Evolutionary conservation across 2,113 vertebrate species (phyloP), one percentile per base, ranked within the genome.

Genomic region (Montifringilla adamsi): DNA sequence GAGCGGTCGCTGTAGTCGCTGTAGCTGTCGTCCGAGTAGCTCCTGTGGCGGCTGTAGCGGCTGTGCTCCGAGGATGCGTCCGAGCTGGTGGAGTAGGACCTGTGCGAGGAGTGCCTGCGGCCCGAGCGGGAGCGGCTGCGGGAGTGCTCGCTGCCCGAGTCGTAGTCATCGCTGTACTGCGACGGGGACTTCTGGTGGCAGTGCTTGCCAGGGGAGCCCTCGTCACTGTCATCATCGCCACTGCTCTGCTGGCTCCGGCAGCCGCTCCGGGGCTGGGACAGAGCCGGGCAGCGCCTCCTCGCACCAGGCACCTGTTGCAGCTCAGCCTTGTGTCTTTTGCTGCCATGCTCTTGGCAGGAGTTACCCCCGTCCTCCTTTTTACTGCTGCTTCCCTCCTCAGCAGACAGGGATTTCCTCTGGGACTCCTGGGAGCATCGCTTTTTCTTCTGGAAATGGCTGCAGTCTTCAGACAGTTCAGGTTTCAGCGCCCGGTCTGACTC

Each of bases 1-100:
- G 98, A 98, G 1, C 95, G 98, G 26, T 98, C 98, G 20, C 99
- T 99, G 93, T 99, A 99, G 90, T 99, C 99, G 21, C 99, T 99
- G 87, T 99, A 99, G 96, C 99, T 99, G 83, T 99, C 98, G 0
- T 98, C 99, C 0, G 99, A 99, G 95, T 99, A 99, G 95, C 99
- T 99, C 6, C 97, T 98, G 30, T 96, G 97, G 39, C 96, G 98
- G 95, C 99, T 99, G 46, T 98, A 99, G 30, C 98, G 95, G 95
- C 99, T 99, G 58, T 97, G 98, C 8, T 97, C 99, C 0, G 99
- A 99, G 73, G 99, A 99, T 5, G 98, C 98, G 1, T 99, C 99
- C 0, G 99, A 99, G 95, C 99, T 99, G 95, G 97, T 99, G 3
- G 99, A 99, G 72, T 99, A 99, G 4, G 99, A 99, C 59, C 95